Evolutionary conservation across 2,888 invertebrate genomes (phyloP).

Genomic region (Crioceris asparagi): DNA sequence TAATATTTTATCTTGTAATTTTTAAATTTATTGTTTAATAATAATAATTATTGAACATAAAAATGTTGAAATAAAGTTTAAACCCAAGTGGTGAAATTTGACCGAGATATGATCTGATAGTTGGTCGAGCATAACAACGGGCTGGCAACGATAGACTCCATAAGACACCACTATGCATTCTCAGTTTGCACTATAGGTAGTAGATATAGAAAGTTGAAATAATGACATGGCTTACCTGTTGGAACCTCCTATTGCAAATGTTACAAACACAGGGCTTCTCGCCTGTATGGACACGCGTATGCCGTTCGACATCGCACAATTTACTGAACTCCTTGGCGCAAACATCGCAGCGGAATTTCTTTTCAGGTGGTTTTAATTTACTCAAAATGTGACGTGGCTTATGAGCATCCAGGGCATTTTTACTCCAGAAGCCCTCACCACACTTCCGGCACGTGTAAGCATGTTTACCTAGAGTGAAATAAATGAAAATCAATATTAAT

Average conservation of each 20-base stretch:
- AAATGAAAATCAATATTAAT: background rate
- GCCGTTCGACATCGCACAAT: slow-evolving; percentile 34
- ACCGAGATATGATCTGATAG: no score
- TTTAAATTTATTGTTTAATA: no score
- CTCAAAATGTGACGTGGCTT: slow-evolving; percentile 28
- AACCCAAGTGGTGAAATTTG: no score
- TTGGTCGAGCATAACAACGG: no score
- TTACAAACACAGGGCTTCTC: slow-evolving; percentile 35
- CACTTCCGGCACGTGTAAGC: slow-evolving; percentile 33
- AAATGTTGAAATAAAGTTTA: no score
- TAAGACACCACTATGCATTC: no score
- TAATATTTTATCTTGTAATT: no score
- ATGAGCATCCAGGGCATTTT: slow-evolving; percentile 27
- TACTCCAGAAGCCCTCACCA: slow-evolving; percentile 27
- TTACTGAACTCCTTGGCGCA: slow-evolving; percentile 33
- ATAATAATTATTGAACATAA: no score
- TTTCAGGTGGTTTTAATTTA: slow-evolving; percentile 22
- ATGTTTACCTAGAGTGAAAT: slow-evolving; percentile 28
- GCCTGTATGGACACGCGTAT: slow-evolving; percentile 35
- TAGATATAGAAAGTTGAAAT: no score
- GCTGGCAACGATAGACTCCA: no score
- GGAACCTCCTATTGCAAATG: slow-evolving; percentile 30
- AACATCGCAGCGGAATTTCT: slow-evolving; percentile 30
- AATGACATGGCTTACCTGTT: no score
- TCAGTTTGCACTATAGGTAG: no score